Evolutionary conservation across 2,888 invertebrate genomes (phyloP).

Genomic region (Nomada hirtipes): DNA sequence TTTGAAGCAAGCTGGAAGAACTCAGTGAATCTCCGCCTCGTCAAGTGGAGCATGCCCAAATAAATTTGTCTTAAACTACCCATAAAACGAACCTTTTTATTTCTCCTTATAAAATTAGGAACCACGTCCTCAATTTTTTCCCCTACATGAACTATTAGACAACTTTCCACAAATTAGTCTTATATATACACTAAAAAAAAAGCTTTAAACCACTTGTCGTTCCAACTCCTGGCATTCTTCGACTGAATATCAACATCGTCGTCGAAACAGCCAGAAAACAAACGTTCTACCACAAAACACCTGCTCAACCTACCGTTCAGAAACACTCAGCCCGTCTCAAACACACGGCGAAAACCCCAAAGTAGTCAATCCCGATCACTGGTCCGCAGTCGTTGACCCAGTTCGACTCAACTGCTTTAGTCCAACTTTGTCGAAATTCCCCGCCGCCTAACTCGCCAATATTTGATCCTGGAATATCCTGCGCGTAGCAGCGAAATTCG

Average conservation of each 20-base stretch:
- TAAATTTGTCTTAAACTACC: too few species aligned
- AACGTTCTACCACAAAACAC: background rate
- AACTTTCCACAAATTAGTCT: too few species aligned
- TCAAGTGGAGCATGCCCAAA: too few species aligned
- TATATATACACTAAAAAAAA: too few species aligned
- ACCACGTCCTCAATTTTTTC: too few species aligned
- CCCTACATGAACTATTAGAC: too few species aligned
- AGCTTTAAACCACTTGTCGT: too few species aligned
- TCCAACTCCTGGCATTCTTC: too few species aligned
- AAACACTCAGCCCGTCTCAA: background rate
- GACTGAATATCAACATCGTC: background rate
- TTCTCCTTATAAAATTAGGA: too few species aligned
- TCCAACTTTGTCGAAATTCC: conserved; percentile 29
- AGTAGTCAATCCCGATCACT: background rate
- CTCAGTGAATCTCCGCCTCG: too few species aligned
- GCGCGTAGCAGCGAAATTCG: conserved; percentile 77
- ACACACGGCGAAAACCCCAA: background rate
- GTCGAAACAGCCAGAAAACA: background rate
- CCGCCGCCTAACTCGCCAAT: conserved; percentile 16
- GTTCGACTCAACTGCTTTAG: background rate
- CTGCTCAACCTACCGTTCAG: background rate
- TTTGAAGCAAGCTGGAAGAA: too few species aligned
- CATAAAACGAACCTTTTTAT: too few species aligned
- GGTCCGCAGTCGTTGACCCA: background rate
- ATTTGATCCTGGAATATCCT: conserved; percentile 51